Base-by-base conservation (phyloP, 2,113 vertebrate genomes). In the Phodopus roborovskii region DNA sequence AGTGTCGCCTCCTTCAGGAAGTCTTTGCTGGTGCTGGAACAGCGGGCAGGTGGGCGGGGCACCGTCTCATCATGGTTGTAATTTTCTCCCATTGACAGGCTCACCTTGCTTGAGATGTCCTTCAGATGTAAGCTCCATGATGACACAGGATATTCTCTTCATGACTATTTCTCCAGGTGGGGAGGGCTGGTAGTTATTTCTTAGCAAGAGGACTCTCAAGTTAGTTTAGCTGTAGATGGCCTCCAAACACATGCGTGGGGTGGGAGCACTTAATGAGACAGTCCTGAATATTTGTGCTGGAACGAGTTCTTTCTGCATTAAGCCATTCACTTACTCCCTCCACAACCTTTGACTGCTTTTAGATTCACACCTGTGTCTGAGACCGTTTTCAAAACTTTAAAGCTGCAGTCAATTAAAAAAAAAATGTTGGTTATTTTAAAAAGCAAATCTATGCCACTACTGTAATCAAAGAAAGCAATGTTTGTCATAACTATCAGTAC, bases 341-440 rank as follows among this genome's bases (percentile, higher is more conserved):
- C 36, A 50, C 22, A 90, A 78, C 15, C 0, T 81, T 82, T 24
- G 19, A 56, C n/a, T 94, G 39, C 36, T 90, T 90, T 48, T 68
- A 70, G 90, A 22, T 79, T 42, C 3, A 9, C n/a, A 30, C 22
- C 24, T 94, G 20, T 83, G 50, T 8, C 60, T 53, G 50, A 74
- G 56, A 89, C 7, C 82, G 64, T 17, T 75, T 87, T 92, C 77
- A 82, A 22, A 62, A 3, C 79, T 30, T 4, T 70, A 89, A 36
- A 93, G 53, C 86, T 62, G n/a, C 19, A 68, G 79, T 83, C 8
- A 73, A 78, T 92, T 77, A 42, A 75, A 56, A 90, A 93, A 75
- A 66, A 45, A 90, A n/a, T n/a, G 24, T 36, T 36, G 4, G 74
- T 91, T 84, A 85, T 92, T 90, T 79, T 36, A 82, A 87, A 84